Evolutionary conservation across 2,113 vertebrate genomes (phyloP), one percentile per base, ranked within the genome.

Genomic region (Aplodontia rufa): DNA sequence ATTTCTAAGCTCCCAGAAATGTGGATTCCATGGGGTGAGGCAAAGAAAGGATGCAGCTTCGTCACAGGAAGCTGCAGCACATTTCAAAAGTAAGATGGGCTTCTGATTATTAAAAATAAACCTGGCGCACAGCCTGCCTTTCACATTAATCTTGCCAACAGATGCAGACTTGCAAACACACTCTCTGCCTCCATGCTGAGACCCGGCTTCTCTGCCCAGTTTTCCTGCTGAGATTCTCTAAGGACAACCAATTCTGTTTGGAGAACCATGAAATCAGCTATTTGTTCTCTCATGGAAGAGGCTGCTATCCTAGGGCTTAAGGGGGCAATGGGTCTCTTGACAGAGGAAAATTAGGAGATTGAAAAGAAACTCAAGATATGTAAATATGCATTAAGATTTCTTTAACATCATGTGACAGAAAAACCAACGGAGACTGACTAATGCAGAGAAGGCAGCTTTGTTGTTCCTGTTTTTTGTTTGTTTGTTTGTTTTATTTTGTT

Each of bases 81-180:
- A 68, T 88, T 96, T 69, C 88, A 96, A 92, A 97, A 95, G 87
- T 24, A 87, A 90, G 66, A 83, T 16, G 32, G 60, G 47, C 37
- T 94, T 83, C 62, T 96, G 85, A 85, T 92, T 92, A 96, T 88
- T 93, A 93, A 96, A 96, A 97, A 85, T 92, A 93, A 93, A 82
- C 92, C 80, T 88, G 88, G 94, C 74, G 45, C 60, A 88, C 37
- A 58, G 81, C 53, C 89, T 71, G 81, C 78, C 81, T 91, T 79
- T 45, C 62, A 75, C 81, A 69, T 58, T 68, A 69, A 82, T 90
- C 71, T 93, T 82, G 49, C 76, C 93, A 94, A 68, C 74, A 96
- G 95, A 92, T 86, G 68, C 60, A 87, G 90, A 74, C 87, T 89
- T 58, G 42, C 55, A 68, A 49, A 91, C 62, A 68, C 6, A 11